Conservation (phyloP, 2,113 vertebrate species). For the Trematomus loennbergii region DNA sequence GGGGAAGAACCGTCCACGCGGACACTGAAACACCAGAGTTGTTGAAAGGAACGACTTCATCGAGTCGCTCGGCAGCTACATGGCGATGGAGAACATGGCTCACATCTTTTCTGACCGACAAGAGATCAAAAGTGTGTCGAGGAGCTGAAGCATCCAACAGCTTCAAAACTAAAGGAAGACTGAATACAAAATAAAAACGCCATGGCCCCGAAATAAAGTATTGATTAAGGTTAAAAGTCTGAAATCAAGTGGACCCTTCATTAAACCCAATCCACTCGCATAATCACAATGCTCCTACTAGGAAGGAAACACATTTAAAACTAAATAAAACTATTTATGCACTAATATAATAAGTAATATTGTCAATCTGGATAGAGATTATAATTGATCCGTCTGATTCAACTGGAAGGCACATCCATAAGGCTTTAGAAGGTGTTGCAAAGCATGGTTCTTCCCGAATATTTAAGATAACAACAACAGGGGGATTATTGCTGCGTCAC, state of each 20-base stretch:
- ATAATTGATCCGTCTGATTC: conserved; percentile 79
- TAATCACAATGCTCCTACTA: conserved; percentile 74
- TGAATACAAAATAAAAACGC: conserved; percentile 54
- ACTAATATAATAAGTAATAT: conserved; percentile 57
- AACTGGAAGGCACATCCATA: conserved; percentile 97
- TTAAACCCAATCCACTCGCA: conserved; percentile 81
- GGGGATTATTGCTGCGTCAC: conserved; percentile 92
- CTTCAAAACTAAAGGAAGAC: conserved; percentile 70
- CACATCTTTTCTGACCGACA: conserved; percentile 41
- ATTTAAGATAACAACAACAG: conserved; percentile 82
- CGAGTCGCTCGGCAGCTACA: conserved; percentile 50
- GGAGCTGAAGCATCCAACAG: conserved; percentile 40
- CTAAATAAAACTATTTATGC: conserved; percentile 54
- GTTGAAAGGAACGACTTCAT: not conserved
- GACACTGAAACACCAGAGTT: conserved; percentile 31
- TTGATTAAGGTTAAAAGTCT: conserved; percentile 55
- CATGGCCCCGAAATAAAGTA: conserved; percentile 65
- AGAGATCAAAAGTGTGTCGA: not conserved
- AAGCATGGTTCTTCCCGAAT: conserved; percentile 83
- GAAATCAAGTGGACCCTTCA: conserved; percentile 82
- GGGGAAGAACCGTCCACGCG: conserved; percentile 20
- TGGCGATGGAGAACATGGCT: conserved; percentile 15
- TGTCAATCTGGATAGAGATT: conserved; percentile 68
- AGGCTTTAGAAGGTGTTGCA: conserved; percentile 94
- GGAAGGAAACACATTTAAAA: conserved; percentile 87